Evolutionary conservation across 2,888 invertebrate genomes (phyloP).

Genomic region (Heliconius ismenius): DNA sequence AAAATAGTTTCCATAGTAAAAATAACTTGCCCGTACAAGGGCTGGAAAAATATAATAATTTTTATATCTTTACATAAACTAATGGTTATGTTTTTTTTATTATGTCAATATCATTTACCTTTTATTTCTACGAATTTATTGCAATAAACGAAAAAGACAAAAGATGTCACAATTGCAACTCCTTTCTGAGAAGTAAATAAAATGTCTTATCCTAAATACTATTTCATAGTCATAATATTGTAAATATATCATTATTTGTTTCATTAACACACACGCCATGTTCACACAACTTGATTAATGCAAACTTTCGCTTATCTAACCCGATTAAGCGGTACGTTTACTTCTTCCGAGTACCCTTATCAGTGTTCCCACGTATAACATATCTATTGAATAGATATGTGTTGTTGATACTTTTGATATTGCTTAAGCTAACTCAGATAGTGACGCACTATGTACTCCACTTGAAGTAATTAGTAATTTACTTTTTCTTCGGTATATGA

Average conservation of each 20-base stretch:
- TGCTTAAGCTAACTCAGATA: no score
- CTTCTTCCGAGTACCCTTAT: conserved; percentile 19
- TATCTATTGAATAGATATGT: neutral
- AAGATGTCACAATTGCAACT: neutral
- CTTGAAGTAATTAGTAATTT: no score
- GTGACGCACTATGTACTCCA: no score
- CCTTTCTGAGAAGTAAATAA: neutral
- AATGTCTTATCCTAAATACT: neutral
- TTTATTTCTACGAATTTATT: neutral
- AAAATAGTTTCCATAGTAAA: no score
- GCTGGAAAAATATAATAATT: no score
- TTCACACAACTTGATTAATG: conserved; percentile 7
- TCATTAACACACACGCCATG: neutral
- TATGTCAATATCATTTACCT: neutral
- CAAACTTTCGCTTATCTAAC: conserved; percentile 18
- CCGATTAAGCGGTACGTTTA: conserved; percentile 15
- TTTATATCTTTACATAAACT: no score
- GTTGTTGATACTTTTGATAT: neutral
- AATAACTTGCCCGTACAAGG: no score
- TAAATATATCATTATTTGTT: neutral
- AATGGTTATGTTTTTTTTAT: neutral
- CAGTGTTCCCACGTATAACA: conserved; percentile 19
- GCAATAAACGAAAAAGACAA: neutral
- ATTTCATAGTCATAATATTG: neutral
- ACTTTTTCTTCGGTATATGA: no score